Conservation (phyloP, 1,140 invertebrate species). For the Euglossa dilemma region DNA sequence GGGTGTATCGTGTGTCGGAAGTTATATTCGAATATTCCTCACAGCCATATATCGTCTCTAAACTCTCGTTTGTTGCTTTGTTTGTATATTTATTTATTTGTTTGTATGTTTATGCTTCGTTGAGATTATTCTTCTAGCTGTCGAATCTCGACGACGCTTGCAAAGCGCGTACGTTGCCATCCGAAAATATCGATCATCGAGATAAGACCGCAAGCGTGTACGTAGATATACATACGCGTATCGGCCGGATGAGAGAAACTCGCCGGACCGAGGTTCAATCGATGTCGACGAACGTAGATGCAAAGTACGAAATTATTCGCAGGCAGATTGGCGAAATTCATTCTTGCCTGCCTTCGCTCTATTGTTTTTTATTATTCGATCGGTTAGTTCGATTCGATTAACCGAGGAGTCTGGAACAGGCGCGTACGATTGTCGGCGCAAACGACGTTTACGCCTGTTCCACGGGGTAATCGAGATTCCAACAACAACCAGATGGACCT, state of each 20-base stretch:
- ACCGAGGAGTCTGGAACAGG: not conserved
- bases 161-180: not conserved
- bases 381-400: not conserved
- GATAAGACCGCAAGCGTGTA: not conserved
- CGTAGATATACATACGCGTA: not conserved
- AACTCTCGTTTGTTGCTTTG: not conserved
- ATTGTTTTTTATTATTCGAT: no score
- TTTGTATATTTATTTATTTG: constrained; percentile 2
- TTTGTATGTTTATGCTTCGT: not conserved
- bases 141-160: not conserved
- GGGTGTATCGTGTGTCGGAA: not conserved
- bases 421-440: no score
- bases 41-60: not conserved
- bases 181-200: constrained; percentile 45
- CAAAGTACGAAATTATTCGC: not conserved
- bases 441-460: not conserved
- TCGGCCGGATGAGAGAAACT: no score
- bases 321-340: not conserved
- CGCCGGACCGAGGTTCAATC: not conserved
- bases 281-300: not conserved
- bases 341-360: not conserved
- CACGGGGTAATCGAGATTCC: constrained; percentile 6
- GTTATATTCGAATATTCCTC: not conserved
- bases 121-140: not conserved
- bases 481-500: not conserved